Conservation (phyloP, 1,140 invertebrate species). For the Whitmania pigra region DNA sequence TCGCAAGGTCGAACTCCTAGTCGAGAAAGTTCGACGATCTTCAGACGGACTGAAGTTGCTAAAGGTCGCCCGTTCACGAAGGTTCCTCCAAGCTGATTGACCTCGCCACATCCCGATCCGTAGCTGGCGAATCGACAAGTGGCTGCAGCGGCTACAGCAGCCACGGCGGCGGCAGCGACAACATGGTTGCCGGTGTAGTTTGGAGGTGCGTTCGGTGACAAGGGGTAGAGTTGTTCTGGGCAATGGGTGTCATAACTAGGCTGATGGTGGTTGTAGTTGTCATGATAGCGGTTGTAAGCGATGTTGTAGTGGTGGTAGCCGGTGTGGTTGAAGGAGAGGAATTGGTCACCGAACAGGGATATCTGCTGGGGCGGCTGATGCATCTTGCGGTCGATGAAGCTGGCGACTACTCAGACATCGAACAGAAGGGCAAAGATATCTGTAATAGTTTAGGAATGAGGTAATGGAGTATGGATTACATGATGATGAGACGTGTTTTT, state of each 20-base stretch:
- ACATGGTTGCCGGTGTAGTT: too few relatives aligned
- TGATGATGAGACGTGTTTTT: too few relatives aligned
- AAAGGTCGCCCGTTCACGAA: constrained; percentile 81
- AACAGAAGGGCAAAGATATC: too few relatives aligned
- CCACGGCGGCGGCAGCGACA: neutral
- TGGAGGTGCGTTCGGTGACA: too few relatives aligned
- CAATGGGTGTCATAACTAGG: neutral
- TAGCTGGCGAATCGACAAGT: constrained; percentile 16
- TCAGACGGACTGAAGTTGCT: constrained; percentile 62
- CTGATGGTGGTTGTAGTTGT: constrained; percentile 2
- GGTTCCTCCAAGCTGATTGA: constrained; percentile 76
- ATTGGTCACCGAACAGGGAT: too few relatives aligned
- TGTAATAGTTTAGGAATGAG: too few relatives aligned
- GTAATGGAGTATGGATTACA: too few relatives aligned
- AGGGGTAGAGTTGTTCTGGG: neutral
- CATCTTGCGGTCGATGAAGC: too few relatives aligned
- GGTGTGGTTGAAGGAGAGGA: neutral
- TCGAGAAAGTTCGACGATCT: constrained; percentile 85
- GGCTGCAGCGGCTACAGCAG: neutral
- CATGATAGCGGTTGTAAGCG: neutral
- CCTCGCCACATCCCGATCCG: constrained; percentile 52
- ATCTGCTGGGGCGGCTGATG: too few relatives aligned
- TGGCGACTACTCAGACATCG: too few relatives aligned
- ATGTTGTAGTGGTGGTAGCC: neutral
- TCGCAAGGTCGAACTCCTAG: constrained; percentile 83